Conservation (phyloP, 2,797 vertebrate species). For the Aulostomus chinensis region DNA sequence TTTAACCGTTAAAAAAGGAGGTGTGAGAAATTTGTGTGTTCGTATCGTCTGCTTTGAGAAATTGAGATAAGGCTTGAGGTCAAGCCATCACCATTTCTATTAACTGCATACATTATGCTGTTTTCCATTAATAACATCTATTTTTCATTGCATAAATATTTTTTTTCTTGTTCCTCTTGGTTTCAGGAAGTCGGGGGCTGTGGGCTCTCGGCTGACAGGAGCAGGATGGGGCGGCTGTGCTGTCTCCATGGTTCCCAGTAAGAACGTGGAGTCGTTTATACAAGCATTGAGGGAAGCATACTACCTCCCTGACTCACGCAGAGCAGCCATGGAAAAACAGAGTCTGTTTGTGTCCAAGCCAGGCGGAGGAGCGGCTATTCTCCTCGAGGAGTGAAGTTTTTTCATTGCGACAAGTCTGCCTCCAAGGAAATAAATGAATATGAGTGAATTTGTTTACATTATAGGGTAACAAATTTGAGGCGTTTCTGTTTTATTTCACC, state of each 20-base stretch:
- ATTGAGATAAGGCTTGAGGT: too few species aligned
- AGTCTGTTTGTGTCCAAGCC: constrained; percentile 92
- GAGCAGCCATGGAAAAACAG: constrained; percentile 76
- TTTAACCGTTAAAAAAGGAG: too few species aligned
- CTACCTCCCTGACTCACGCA: constrained; percentile 78
- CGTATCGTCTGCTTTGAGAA: too few species aligned
- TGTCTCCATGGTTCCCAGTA: constrained; percentile 91
- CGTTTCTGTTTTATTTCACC: neutral
- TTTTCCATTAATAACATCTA: too few species aligned
- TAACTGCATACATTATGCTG: too few species aligned
- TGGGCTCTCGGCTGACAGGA: constrained; percentile 93
- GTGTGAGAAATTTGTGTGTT: too few species aligned
- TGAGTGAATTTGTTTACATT: too few species aligned
- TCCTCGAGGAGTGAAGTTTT: constrained; percentile 78
- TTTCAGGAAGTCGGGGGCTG: constrained; percentile 87
- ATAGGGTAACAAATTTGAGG: too few species aligned
- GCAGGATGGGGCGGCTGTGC: constrained; percentile 98
- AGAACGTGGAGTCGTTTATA: constrained; percentile 86
- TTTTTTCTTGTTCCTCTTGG: neutral
- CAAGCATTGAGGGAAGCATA: constrained; percentile 83
- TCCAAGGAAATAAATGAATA: too few species aligned
- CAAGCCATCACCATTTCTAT: too few species aligned
- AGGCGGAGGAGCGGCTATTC: constrained; percentile 88
- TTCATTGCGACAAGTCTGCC: too few species aligned
- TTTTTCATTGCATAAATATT: neutral